Conservation (phyloP, 2,113 vertebrate genomes). For the Cathartes aura region DNA sequence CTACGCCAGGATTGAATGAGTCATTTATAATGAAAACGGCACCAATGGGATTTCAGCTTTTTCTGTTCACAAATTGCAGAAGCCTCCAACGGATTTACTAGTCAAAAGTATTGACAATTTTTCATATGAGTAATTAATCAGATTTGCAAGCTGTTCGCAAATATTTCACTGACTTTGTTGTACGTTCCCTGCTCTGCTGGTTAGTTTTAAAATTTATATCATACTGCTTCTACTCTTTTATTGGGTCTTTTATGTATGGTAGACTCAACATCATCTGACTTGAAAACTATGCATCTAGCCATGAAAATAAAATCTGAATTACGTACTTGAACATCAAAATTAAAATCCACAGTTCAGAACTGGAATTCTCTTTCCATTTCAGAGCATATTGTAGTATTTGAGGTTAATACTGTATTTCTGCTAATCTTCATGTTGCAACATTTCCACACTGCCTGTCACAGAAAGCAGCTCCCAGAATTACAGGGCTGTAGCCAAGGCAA, state of each 20-base stretch:
- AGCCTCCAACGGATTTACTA: background rate
- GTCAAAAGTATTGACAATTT: background rate
- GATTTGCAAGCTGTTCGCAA: background rate
- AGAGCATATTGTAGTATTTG: background rate
- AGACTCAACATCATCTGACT: background rate
- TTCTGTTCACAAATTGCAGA: background rate
- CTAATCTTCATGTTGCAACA: fast-evolving
- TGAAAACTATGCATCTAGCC: background rate
- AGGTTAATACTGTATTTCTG: background rate
- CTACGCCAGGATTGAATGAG: background rate
- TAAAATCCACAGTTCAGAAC: background rate
- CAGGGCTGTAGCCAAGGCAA: background rate
- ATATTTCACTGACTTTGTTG: background rate
- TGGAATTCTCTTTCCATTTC: background rate
- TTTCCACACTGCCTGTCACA: background rate
- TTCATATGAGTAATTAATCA: background rate
- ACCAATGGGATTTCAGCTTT: background rate
- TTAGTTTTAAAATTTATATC: background rate
- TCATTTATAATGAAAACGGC: background rate
- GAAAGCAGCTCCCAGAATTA: background rate
- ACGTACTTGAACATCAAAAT: background rate
- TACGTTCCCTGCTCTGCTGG: background rate
- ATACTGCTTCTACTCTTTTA: background rate
- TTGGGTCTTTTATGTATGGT: fast-evolving
- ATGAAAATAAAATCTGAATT: background rate